Evolutionary conservation across 2,888 invertebrate species (phyloP), one percentile per base, ranked within the genome.

Genomic region (Drosophila ustulata): DNA sequence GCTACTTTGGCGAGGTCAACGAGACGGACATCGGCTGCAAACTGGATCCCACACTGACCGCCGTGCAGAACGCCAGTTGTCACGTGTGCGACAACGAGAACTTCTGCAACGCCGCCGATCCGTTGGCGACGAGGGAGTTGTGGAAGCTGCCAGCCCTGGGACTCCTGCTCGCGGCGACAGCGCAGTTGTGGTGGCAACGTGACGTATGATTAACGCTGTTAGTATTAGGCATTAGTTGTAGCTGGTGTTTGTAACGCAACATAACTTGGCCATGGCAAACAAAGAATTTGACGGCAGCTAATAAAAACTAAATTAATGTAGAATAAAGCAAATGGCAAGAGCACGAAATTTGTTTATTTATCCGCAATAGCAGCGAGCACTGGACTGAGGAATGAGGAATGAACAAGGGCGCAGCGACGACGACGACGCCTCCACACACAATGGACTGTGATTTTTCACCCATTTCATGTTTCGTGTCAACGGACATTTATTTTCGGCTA

Each of bases 1-100:
- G 90, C 57, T 91, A 88, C 62, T 91, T 91, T 45, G 90, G 90
- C 28, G 88, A 90, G 59, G 75, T 85, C 63, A 90, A 90, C 71
- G 89, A 89, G 45, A 91, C 88, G 25, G 78, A 75, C 25, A 71
- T 81, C 50, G 86, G 91, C 70, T 91, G 90, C 51, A 80, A 75
- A 39, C 69, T 88, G 77, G 90, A 91, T 59, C 90, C 90, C 11
- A 77, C 83, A 3, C 41, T 89, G 78, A 63, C 68, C 18, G 70
- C 73, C 7, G 75, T 86, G 23, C 75, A 83, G 45, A 80, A 89
- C 59, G 71, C 85, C 47, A 83, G 72, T 32, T 91, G 90, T 68
- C 73, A 84, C 46, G 90, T 91, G 9, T 91, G 90, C 69, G 71
- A 88, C 61, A 67, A 80, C 49, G 90, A 88, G 41, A 85, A 79